These are phyloP conservation scores for Nebria brevicollis DNA, from an alignment of 2,888 invertebrate species.

Conservation along the genomic window DNA sequence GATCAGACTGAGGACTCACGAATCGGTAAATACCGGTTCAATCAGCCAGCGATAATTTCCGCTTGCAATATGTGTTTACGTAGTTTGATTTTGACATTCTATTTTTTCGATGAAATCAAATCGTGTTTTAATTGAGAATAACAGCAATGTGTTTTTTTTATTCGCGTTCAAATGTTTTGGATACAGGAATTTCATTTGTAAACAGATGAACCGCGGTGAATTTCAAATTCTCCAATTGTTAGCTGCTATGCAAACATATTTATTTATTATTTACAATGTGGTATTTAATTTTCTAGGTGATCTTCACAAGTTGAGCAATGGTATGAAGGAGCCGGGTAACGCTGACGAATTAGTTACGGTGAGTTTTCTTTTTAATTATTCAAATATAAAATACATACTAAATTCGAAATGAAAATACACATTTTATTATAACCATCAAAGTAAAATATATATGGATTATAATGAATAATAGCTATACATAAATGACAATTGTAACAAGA, in stretches of 20 bases:
- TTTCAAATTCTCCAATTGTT: not conserved
- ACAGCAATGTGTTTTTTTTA: not conserved
- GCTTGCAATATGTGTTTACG: no score
- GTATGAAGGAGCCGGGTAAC: slow-evolving; percentile 88
- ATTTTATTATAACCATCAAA: no score
- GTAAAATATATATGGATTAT: no score
- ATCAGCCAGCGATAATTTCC: not conserved
- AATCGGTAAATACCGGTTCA: not conserved
- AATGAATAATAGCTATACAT: no score
- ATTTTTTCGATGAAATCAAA: not conserved
- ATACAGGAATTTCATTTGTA: not conserved
- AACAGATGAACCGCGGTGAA: not conserved
- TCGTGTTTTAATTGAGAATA: not conserved
- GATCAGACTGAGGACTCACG: not conserved
- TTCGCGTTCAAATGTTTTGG: not conserved
- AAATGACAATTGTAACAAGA: no score
- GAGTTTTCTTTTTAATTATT: slow-evolving; percentile 59
- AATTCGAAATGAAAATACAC: no score
- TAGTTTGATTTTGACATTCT: no score
- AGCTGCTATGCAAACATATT: not conserved
- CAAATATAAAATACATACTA: no score
- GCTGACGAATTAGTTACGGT: slow-evolving; percentile 77
- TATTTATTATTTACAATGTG: slow-evolving; percentile 34
- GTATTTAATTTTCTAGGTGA: slow-evolving; percentile 71
- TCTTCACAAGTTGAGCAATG: slow-evolving; percentile 79